Conservation (phyloP, 2,888 invertebrate genomes). For the Zygaena filipendulae region DNA sequence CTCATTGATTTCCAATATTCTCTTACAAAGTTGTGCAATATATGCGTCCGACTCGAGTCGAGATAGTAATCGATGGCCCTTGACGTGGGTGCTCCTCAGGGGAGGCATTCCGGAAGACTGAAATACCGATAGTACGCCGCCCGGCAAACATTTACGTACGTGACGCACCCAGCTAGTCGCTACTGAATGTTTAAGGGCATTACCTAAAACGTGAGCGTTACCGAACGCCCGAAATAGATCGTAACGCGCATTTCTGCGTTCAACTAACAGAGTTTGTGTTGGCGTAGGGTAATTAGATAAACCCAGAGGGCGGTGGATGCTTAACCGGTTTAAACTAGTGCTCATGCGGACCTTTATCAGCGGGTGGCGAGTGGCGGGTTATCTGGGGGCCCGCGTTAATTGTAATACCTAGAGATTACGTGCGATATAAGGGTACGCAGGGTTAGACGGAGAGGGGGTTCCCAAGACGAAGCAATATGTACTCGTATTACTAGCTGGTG, state of each 20-base stretch:
- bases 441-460: constrained; percentile 24
- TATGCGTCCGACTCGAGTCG: constrained; percentile 33
- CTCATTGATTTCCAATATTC: no score
- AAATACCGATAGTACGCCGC: constrained; percentile 37
- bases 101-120: constrained; percentile 37
- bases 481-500: no score
- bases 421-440: constrained; percentile 43
- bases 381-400: constrained; percentile 64
- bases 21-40: constrained; percentile 51
- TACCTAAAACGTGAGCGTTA: constrained; percentile 36
- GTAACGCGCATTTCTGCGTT: constrained; percentile 26
- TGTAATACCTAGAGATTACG: constrained; percentile 63
- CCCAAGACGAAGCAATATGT: constrained; percentile 31
- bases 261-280: constrained; percentile 28
- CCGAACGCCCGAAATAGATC: constrained; percentile 23
- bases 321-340: constrained; percentile 64
- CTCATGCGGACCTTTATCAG: constrained; percentile 56
- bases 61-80: constrained; percentile 57
- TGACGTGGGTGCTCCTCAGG: constrained; percentile 35
- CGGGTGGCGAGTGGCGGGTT: constrained; percentile 65
- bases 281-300: constrained; percentile 62
- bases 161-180: constrained; percentile 33
- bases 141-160: constrained; percentile 54
- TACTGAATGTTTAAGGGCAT: constrained; percentile 28
- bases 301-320: constrained; percentile 58